Percentiles rank a stretch among this genome's conserved stretches.
phyloP scores from a whole-genome alignment of 2,888 invertebrate species.

The Chloromyia formosa region DNA sequence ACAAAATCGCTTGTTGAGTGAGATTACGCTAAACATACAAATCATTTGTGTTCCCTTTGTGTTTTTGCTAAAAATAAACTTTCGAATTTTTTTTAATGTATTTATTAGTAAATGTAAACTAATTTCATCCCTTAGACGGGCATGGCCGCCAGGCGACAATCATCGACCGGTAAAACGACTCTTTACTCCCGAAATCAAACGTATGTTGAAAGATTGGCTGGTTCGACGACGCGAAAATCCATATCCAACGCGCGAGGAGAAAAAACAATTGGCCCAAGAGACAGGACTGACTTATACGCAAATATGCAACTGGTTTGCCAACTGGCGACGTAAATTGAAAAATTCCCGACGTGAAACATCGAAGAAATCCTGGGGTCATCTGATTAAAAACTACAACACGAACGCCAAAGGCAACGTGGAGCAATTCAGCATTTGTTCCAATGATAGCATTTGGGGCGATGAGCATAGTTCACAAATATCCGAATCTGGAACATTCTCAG shows the following conservation, averaged over 20 bases:
- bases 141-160: conserved; percentile 61
- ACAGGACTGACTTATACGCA: conserved; percentile 82
- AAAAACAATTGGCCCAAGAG: conserved; percentile 75
- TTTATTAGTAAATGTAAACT: too few relatives aligned
- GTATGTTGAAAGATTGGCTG: conserved; percentile 80
- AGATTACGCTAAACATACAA: too few relatives aligned
- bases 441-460: conserved; percentile 83
- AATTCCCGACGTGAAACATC: conserved; percentile 76
- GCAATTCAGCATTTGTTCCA: conserved; percentile 80
- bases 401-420: conserved; percentile 81
- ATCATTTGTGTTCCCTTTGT: too few relatives aligned
- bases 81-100: too few relatives aligned
- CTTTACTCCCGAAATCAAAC: conserved; percentile 82
- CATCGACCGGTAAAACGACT: conserved; percentile 74
- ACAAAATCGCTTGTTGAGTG: too few relatives aligned
- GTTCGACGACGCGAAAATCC: conserved; percentile 79
- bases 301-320: conserved; percentile 84
- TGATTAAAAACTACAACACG: conserved; percentile 74
- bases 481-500: conserved; percentile 45
- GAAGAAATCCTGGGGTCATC: conserved; percentile 77
- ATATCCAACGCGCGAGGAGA: conserved; percentile 80
- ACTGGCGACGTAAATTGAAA: conserved; percentile 81
- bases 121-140: conserved; percentile 55
- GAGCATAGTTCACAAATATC: conserved; percentile 57
- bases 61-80: too few relatives aligned